A percentile compares a stretch with the other conserved stretches of the same genome.
These are phyloP conservation scores for Myanophis thanlyinensis DNA, from an alignment of 2,113 vertebrate species.

Conservation along the genomic window DNA sequence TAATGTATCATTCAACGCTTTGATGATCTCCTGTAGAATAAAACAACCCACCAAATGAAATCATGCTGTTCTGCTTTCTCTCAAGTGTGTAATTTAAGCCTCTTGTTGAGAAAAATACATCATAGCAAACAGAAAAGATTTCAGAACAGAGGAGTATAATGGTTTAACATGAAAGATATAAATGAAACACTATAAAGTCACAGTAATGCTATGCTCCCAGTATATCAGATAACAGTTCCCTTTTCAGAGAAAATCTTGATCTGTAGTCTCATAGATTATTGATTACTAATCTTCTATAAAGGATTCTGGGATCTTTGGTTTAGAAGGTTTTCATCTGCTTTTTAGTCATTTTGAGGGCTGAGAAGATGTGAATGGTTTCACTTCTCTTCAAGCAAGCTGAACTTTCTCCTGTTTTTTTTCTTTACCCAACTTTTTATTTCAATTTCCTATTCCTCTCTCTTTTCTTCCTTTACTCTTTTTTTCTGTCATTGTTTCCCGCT, in stretches of 20 bases:
- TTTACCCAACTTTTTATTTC: background rate
- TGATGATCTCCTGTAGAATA: slow-evolving; percentile 23
- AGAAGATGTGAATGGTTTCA: background rate
- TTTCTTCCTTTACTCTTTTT: background rate
- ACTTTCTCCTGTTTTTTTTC: background rate
- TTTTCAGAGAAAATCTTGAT: background rate
- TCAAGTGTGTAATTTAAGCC: slow-evolving; percentile 4
- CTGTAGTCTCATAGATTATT: background rate
- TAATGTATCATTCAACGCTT: background rate
- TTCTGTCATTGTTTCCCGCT: background rate
- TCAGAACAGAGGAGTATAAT: background rate
- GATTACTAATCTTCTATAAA: background rate
- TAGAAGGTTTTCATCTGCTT: background rate
- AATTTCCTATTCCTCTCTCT: background rate
- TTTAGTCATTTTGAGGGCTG: background rate
- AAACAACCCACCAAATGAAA: slow-evolving; percentile 1
- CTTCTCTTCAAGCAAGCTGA: background rate
- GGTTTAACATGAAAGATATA: background rate
- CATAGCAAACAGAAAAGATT: background rate
- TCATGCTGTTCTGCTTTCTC: background rate
- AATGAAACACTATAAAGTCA: background rate
- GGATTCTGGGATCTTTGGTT: background rate
- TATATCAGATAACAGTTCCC: too few species aligned
- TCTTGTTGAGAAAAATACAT: background rate
- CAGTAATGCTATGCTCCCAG: background rate